A percentile compares a stretch with the other conserved stretches of the same genome.
Conservation (phyloP, 2,888 invertebrate genomes). For the Parnassius glacialis region DNA sequence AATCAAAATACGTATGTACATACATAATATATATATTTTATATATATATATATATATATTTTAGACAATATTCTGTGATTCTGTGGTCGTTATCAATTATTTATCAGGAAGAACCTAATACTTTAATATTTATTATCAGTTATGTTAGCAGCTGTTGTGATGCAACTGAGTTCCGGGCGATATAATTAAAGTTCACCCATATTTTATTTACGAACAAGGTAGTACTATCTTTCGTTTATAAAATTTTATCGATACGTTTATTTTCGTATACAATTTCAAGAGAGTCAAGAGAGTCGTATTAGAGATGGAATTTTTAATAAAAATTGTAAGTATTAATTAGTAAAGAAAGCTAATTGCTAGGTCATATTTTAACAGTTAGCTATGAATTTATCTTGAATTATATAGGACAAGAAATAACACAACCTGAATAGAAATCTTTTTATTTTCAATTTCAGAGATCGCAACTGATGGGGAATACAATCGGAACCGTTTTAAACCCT, state of each 20-base stretch:
- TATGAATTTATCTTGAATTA: no score
- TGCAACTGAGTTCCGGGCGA: conserved; percentile 25
- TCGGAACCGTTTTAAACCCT: conserved; percentile 53
- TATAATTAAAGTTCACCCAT: conserved; percentile 15
- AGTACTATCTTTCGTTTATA: conserved; percentile 8
- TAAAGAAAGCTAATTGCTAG: no score
- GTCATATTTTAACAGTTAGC: no score
- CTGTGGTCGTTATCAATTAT: conserved; percentile 13
- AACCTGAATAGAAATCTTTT: no score
- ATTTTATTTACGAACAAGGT: conserved; percentile 21
- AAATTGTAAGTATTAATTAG: conserved; percentile 19
- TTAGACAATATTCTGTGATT: no score
- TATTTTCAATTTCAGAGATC: conserved; percentile 43
- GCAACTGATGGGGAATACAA: conserved; percentile 39
- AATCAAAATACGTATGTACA: no score
- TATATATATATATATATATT: no score
- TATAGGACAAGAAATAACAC: no score
- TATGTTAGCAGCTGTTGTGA: conserved; percentile 22
- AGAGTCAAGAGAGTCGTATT: neutral
- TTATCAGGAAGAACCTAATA: no score
- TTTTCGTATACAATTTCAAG: no score
- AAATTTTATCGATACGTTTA: neutral
- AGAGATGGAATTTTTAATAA: conserved; percentile 20
- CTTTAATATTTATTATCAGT: conserved; percentile 8
- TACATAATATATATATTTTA: no score